Base-by-base conservation (phyloP, 2,797 vertebrate species). In the Muscicapa striata region DNA sequence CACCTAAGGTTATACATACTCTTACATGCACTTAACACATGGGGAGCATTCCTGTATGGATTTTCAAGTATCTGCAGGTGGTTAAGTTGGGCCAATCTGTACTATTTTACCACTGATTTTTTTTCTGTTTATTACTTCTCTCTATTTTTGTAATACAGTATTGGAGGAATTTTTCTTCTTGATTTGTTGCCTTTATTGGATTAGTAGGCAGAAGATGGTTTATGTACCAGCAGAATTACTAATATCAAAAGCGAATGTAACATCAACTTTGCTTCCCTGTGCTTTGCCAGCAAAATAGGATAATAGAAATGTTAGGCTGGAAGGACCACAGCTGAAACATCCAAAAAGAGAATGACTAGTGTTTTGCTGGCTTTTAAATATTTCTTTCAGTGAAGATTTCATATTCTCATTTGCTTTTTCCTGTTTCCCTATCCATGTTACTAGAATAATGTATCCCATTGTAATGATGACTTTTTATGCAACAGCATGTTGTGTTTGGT, bases 151-250 rank as follows among this genome's bases (percentile, higher is more conserved):
- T 74, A 74, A 43, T 51, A n/a, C 1, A 0, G 8, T 79, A 15
- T 54, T 94, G 72, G 64, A 94, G 21, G n/a, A 73, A 7, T 43
- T 91, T 91, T 93, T 83, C 55, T 90, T 82, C 48, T 90, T 83
- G 23, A 73, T 91, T 74, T 90, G 40, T 36, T 73, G 15, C 57
- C 48, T 80, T 80, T 73, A 23, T 69, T 93, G 79, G 67, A 32
- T 70, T 61, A 80, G 43, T 77, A 80, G 77, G 64, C 79, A 80
- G 52, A 85, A 93, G 81, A 38, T 87, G 51, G 29, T 87, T 90
- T 69, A 59, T 55, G 26, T 19, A 80, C 27, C n/a, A 80, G 36
- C 36, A 63, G 58, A 72, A 26, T 77, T 81, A 34, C 41, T 75
- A 24, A 32, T 67, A 88, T 57, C n/a, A 59, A 73, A 84, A 77